Percentiles rank a stretch among this genome's conserved stretches.
Evolutionary conservation across 2,113 vertebrate genomes (phyloP).

Genomic region (Leptobrachium ailaonicum): DNA sequence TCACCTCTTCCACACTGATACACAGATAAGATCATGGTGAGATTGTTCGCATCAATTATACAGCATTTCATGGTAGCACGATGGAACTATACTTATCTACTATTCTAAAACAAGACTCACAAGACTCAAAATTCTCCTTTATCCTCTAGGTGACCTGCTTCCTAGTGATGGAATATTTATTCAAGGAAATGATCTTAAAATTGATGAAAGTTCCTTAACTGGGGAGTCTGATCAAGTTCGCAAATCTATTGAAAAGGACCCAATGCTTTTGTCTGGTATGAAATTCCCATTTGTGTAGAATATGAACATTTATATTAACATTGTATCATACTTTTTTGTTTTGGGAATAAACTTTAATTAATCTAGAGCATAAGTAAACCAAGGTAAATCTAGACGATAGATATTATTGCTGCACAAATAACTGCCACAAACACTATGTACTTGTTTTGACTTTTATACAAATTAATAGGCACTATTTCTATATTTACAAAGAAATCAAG

Average conservation of each 20-base stretch:
- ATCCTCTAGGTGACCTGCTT: slow-evolving; percentile 85
- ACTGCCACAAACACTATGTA: not conserved
- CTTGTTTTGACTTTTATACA: too few relatives aligned
- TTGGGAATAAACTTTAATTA: too few relatives aligned
- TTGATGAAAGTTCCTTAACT: slow-evolving; percentile 96
- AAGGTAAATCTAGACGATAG: too few relatives aligned
- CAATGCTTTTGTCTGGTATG: slow-evolving; percentile 96
- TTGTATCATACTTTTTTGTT: too few relatives aligned
- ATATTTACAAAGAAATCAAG: not conserved
- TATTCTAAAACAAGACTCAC: not conserved
- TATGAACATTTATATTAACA: too few relatives aligned
- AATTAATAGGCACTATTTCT: not conserved
- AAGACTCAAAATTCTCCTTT: not conserved
- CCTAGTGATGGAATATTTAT: slow-evolving; percentile 93
- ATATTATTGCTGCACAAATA: too few relatives aligned
- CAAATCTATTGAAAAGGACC: slow-evolving; percentile 92
- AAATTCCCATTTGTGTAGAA: not conserved
- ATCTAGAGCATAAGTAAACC: too few relatives aligned
- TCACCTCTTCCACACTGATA: not conserved
- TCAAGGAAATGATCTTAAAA: slow-evolving; percentile 96
- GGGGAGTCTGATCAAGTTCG: slow-evolving; percentile 97
- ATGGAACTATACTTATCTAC: not conserved
- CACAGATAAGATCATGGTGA: too few relatives aligned
- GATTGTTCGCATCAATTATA: too few relatives aligned
- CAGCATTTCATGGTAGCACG: too few relatives aligned